These are phyloP conservation scores for Tiliqua scincoides DNA, from an alignment of 2,113 vertebrate species.

Conservation along the genomic window DNA sequence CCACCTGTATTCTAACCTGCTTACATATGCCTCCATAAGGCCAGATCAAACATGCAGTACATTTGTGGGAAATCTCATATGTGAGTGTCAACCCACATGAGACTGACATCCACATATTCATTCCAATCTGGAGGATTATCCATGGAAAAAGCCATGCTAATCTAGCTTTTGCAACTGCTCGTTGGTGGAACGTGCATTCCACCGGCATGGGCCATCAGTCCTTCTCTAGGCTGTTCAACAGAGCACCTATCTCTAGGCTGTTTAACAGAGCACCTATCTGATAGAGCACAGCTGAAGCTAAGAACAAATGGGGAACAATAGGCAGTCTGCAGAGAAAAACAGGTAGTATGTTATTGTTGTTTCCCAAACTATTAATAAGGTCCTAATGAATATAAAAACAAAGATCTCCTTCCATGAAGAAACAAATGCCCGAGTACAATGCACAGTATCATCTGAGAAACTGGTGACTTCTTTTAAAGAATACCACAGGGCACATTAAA, in stretches of 20 bases:
- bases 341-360: conserved; percentile 25
- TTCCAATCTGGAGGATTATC: too few species aligned
- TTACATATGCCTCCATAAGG: too few species aligned
- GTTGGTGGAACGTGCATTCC: not conserved
- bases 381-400: conserved; percentile 6
- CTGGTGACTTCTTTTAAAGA: not conserved
- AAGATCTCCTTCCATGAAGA: not conserved
- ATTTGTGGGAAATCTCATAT: too few species aligned
- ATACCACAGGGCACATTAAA: conserved; percentile 13
- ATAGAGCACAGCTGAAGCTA: conserved; percentile 15
- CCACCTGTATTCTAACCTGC: not conserved
- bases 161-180: not conserved
- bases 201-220: too few species aligned
- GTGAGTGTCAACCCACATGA: too few species aligned
- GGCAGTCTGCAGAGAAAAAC: not conserved
- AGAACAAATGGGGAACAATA: conserved; percentile 4
- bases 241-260: not conserved
- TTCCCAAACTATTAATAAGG: conserved; percentile 11
- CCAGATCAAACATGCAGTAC: too few species aligned
- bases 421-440: conserved; percentile 15
- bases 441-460: not conserved
- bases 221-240: not conserved
- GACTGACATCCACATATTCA: too few species aligned
- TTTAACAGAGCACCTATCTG: not conserved
- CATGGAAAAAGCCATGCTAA: too few species aligned